These are phyloP conservation scores for Tenthredo livida DNA, from an alignment of 2,888 invertebrate species.

Conservation along the genomic window DNA sequence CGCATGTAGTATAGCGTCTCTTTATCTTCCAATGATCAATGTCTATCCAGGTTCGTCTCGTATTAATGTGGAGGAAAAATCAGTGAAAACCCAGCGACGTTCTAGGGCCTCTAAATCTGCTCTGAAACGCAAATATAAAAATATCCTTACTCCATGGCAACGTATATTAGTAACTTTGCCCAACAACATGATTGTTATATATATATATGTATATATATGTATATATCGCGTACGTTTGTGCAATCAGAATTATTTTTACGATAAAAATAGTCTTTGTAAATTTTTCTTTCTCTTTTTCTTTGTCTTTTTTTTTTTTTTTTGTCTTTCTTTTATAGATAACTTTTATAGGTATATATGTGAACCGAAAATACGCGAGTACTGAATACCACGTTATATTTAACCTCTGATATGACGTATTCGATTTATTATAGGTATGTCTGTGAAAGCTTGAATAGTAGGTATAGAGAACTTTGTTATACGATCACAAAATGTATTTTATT, in stretches of 20 bases:
- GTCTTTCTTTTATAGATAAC: not conserved
- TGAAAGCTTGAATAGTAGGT: constrained; percentile 14
- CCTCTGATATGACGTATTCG: constrained; percentile 17
- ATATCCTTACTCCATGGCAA: constrained; percentile 60
- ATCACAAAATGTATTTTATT: constrained; percentile 45
- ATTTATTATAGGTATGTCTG: constrained; percentile 9
- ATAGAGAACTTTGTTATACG: constrained; percentile 25
- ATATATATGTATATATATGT: constrained; percentile 20
- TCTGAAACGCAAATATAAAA: constrained; percentile 69
- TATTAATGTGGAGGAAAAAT: constrained; percentile 19
- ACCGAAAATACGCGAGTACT: constrained; percentile 24
- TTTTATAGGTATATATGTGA: not conserved
- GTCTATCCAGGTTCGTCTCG: constrained; percentile 40
- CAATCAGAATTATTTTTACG: constrained; percentile 30
- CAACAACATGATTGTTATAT: constrained; percentile 47
- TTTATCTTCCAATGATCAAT: not conserved
- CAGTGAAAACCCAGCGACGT: constrained; percentile 36
- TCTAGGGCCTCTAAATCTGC: constrained; percentile 60
- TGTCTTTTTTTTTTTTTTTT: not conserved
- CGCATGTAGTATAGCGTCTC: not conserved
- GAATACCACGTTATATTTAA: constrained; percentile 32
- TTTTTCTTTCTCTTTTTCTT: not conserved
- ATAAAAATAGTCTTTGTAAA: constrained; percentile 41
- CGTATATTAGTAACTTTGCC: constrained; percentile 40
- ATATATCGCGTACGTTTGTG: constrained; percentile 26